A percentile compares a stretch with the other conserved stretches of the same genome.
Conservation (phyloP, 1,140 invertebrate species). For the Odontomachus brunneus region DNA sequence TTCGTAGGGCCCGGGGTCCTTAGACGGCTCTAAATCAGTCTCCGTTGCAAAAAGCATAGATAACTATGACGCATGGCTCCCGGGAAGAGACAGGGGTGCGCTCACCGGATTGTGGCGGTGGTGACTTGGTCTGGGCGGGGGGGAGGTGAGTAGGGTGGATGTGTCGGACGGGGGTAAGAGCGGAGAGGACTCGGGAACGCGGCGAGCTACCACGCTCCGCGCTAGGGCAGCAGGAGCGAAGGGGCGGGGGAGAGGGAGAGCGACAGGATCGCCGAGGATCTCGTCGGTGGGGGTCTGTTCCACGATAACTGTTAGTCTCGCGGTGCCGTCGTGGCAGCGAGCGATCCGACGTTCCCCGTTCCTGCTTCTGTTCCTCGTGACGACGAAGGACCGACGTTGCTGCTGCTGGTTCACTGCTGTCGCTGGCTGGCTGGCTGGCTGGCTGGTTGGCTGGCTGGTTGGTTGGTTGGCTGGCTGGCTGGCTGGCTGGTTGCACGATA, state of each 20-base stretch:
- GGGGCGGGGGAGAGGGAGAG: not conserved
- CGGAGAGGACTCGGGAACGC: slow-evolving; percentile 35
- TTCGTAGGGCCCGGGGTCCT: slow-evolving; percentile 85
- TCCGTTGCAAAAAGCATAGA: slow-evolving; percentile 86
- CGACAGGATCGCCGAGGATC: slow-evolving; percentile 24
- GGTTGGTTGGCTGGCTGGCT: slow-evolving; percentile 55
- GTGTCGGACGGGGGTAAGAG: slow-evolving; percentile 33
- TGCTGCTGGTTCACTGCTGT: slow-evolving; percentile 55
- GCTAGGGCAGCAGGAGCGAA: not conserved
- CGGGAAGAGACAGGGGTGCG: slow-evolving; percentile 80
- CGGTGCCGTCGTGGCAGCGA: slow-evolving; percentile 22
- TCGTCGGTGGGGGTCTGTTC: slow-evolving; percentile 35
- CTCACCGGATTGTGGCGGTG: slow-evolving; percentile 72
- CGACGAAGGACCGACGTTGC: slow-evolving; percentile 44
- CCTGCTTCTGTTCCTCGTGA: slow-evolving; percentile 59
- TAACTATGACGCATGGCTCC: slow-evolving; percentile 86
- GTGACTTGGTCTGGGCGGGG: slow-evolving; percentile 70
- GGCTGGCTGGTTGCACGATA: slow-evolving; percentile 69
- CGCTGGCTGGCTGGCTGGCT: slow-evolving; percentile 35
- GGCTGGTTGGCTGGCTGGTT: slow-evolving; percentile 42
- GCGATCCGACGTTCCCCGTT: slow-evolving; percentile 48
- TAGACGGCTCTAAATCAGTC: slow-evolving; percentile 86
- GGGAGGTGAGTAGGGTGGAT: slow-evolving; percentile 25
- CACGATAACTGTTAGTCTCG: slow-evolving; percentile 40
- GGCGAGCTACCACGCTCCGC: slow-evolving; percentile 31